phyloP scores from a whole-genome alignment of 2,797 vertebrate species.

The Acomys russatus region DNA sequence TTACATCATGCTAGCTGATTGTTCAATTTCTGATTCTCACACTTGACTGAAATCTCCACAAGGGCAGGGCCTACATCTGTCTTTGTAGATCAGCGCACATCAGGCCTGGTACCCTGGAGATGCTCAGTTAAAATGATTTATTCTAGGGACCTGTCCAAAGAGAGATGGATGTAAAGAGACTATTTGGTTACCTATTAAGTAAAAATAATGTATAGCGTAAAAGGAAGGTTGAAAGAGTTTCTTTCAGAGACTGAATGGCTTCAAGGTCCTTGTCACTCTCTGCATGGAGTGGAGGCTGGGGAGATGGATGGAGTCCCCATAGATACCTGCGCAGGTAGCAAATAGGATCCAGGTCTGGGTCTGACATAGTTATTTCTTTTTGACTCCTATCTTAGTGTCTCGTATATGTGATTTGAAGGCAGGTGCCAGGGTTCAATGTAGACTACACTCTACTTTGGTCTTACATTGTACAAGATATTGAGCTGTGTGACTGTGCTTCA shows the following conservation, averaged over 20 bases:
- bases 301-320: neutral
- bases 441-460: neutral
- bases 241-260: neutral
- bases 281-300: neutral
- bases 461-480: neutral
- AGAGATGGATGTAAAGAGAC: neutral
- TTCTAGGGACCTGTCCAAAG: neutral
- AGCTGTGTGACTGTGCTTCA: neutral
- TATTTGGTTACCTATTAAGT: neutral
- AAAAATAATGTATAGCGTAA: slow-evolving; percentile 35
- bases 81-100: neutral
- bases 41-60: neutral
- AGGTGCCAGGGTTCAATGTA: neutral
- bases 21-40: neutral
- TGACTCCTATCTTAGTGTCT: neutral
- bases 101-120: neutral
- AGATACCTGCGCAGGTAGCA: neutral
- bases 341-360: neutral
- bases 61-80: neutral
- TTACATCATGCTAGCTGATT: neutral
- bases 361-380: neutral
- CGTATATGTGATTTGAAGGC: neutral
- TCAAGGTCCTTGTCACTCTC: neutral
- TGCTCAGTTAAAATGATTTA: neutral
- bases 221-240: too few species aligned